phyloP scores from a whole-genome alignment of 2,888 invertebrate genomes.

The Caenorhabditis panamensis region DNA sequence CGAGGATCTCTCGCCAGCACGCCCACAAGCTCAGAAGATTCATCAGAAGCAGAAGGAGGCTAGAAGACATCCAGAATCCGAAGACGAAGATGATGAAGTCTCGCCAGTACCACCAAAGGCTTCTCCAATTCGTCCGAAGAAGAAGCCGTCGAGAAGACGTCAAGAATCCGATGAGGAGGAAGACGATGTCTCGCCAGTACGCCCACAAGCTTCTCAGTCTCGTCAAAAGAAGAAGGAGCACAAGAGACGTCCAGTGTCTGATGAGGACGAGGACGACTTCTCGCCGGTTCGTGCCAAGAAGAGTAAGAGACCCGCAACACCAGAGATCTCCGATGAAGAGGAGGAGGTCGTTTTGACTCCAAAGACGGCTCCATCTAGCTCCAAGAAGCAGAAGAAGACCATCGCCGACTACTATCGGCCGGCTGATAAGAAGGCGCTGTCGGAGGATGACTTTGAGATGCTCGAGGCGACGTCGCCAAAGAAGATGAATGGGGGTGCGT shows the following conservation, averaged over 20 bases:
- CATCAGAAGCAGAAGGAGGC: too few species aligned
- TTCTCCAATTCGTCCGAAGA: too few species aligned
- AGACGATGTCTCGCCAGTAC: background rate
- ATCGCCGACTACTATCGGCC: background rate
- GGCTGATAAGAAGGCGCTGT: background rate
- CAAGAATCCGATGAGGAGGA: background rate
- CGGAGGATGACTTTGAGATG: background rate
- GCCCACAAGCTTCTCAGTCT: too few species aligned
- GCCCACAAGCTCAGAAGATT: too few species aligned
- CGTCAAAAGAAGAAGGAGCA: too few species aligned
- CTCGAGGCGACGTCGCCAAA: background rate
- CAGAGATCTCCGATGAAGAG: background rate
- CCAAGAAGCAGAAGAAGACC: background rate
- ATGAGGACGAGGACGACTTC: background rate
- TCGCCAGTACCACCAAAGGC: too few species aligned
- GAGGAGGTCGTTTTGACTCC: background rate
- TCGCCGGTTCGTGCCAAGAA: background rate
- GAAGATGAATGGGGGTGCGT: too few species aligned
- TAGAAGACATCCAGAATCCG: too few species aligned
- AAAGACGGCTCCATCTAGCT: background rate
- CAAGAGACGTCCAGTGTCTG: background rate
- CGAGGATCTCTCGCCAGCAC: background rate
- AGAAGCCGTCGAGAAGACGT: too few species aligned
- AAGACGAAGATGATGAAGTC: too few species aligned
- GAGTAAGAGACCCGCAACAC: background rate